Conservation (phyloP, 2,113 vertebrate genomes). For the Setophaga kirtlandii region DNA sequence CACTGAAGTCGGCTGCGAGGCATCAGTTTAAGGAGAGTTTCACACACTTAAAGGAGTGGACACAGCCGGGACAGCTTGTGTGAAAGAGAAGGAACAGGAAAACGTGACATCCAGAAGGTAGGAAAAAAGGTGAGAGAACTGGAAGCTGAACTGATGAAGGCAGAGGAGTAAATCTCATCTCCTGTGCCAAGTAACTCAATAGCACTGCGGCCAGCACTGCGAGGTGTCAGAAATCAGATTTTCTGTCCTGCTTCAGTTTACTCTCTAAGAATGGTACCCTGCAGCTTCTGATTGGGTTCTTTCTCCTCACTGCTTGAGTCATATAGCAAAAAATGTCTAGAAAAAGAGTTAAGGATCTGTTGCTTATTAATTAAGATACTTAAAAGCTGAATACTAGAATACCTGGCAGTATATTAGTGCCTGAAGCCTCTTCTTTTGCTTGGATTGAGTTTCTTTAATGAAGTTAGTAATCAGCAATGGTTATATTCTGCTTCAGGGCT, state of each 20-base stretch:
- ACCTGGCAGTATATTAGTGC: neutral
- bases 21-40: neutral
- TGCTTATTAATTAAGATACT: neutral
- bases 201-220: neutral
- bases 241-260: neutral
- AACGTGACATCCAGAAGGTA: neutral
- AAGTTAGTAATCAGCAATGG: neutral
- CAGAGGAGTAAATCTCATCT: neutral
- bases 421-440: neutral
- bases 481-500: neutral
- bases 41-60: neutral
- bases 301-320: neutral
- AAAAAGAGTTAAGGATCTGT: neutral
- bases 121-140: neutral
- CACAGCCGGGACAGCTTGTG: neutral
- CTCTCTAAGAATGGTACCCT: neutral
- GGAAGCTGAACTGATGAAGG: neutral
- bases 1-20: neutral
- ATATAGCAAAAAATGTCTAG: neutral
- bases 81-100: neutral
- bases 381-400: neutral
- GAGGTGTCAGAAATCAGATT: neutral
- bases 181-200: neutral
- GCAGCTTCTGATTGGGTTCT: neutral
- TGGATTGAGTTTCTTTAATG: neutral